Conservation (phyloP, 2,113 vertebrate species). For the Sapajus apella region DNA sequence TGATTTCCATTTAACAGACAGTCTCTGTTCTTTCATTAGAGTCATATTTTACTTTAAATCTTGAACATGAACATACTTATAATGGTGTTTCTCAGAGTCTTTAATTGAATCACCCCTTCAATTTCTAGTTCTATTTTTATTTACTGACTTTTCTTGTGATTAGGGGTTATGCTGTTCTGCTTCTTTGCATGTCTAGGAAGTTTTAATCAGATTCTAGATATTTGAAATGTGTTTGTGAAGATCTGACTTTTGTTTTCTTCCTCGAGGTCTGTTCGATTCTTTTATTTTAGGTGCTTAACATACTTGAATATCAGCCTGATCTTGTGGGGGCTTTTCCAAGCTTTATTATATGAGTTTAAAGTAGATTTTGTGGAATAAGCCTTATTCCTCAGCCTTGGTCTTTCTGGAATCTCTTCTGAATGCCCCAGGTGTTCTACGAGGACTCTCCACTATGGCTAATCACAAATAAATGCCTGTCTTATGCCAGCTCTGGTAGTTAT, state of each 20-base stretch:
- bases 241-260: not conserved
- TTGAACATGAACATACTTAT: not conserved
- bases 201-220: not conserved
- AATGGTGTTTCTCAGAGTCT: not conserved
- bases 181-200: not conserved
- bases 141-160: not conserved
- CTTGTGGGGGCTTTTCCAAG: not conserved
- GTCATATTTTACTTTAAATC: not conserved
- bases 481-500: not conserved
- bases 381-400: not conserved
- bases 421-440: not conserved
- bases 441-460: not conserved
- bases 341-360: not conserved
- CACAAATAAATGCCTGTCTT: not conserved
- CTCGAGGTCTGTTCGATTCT: not conserved
- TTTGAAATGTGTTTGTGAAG: not conserved
- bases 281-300: not conserved
- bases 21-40: not conserved
- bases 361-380: not conserved
- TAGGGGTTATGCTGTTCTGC: not conserved
- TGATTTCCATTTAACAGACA: not conserved
- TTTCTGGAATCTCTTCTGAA: not conserved
- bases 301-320: not conserved
- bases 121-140: not conserved
- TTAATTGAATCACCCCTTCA: not conserved